These are phyloP conservation scores for Anorthoa munda DNA, from an alignment of 2,888 invertebrate genomes.

Conservation along the genomic window DNA sequence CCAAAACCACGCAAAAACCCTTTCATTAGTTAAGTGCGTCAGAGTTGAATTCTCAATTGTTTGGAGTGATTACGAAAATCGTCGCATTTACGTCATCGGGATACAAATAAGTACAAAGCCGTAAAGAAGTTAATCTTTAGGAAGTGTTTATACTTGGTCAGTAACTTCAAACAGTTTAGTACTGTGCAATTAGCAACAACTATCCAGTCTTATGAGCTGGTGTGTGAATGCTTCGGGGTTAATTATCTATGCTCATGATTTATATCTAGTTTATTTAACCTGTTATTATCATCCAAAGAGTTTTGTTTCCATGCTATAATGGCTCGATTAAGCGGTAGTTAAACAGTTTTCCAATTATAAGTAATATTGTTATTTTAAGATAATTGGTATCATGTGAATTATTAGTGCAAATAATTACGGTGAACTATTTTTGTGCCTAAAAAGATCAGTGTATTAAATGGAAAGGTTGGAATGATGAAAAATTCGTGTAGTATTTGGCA, in stretches of 20 bases:
- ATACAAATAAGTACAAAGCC: constrained; percentile 27
- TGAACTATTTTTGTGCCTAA: not conserved
- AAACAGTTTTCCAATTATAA: constrained; percentile 5
- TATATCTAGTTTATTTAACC: constrained; percentile 21
- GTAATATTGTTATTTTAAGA: constrained; percentile 8
- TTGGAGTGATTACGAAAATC: constrained; percentile 26
- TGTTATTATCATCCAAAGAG: constrained; percentile 20
- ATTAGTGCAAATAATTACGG: constrained; percentile 16
- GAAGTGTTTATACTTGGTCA: constrained; percentile 21
- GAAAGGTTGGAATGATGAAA: not conserved
- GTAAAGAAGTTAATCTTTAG: constrained; percentile 19
- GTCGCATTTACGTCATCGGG: constrained; percentile 33
- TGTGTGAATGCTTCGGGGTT: not conserved
- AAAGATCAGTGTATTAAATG: not conserved
- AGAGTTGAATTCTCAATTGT: constrained; percentile 36
- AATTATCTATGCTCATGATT: constrained; percentile 23
- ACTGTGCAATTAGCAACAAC: constrained; percentile 11
- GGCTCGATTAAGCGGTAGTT: constrained; percentile 9
- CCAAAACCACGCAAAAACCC: constrained; percentile 7
- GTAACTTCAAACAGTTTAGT: constrained; percentile 6
- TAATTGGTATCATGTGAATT: constrained; percentile 7
- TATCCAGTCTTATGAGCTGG: not conserved
- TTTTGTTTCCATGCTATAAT: constrained; percentile 18
- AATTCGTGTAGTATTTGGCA: not conserved
- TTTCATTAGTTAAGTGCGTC: constrained; percentile 22